These are phyloP conservation scores for Patiria miniata DNA, from an alignment of 35 echinoderm and acorn worm genomes.

Conservation along the genomic window DNA sequence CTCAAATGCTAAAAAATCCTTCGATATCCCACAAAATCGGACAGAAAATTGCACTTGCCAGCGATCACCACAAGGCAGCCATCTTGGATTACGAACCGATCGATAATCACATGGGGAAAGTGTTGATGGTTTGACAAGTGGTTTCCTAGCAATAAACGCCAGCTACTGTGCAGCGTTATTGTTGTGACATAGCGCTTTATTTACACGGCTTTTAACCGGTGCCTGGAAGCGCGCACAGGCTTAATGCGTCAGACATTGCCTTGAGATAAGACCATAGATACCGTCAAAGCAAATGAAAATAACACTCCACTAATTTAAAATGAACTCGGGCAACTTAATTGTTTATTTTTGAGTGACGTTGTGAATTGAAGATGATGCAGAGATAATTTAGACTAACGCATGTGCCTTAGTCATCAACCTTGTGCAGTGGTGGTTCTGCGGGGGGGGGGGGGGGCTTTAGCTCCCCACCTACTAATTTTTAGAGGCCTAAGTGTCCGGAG, in stretches of 20 bases:
- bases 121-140: constrained; percentile 17
- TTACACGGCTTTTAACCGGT: not conserved
- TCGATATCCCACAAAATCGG: not conserved
- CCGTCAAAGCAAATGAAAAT: not conserved
- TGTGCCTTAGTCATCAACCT: too few relatives aligned
- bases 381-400: too few relatives aligned
- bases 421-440: too few relatives aligned
- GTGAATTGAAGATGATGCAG: too few relatives aligned
- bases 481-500: too few relatives aligned
- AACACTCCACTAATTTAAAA: too few relatives aligned
- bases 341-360: too few relatives aligned
- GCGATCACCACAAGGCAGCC: not conserved
- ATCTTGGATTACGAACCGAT: constrained; percentile 14
- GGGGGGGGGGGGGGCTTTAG: too few relatives aligned
- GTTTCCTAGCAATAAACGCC: not conserved
- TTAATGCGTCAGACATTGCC: not conserved
- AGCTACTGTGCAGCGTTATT: not conserved
- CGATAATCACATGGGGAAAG: constrained; percentile 8
- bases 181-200: not conserved
- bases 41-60: not conserved
- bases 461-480: too few relatives aligned
- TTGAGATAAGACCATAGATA: not conserved
- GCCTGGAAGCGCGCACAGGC: not conserved
- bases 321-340: too few relatives aligned
- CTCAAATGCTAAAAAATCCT: not conserved